These are phyloP conservation scores for Brachionus angularis DNA, from an alignment of 1,140 invertebrate species.

Conservation along the genomic window DNA sequence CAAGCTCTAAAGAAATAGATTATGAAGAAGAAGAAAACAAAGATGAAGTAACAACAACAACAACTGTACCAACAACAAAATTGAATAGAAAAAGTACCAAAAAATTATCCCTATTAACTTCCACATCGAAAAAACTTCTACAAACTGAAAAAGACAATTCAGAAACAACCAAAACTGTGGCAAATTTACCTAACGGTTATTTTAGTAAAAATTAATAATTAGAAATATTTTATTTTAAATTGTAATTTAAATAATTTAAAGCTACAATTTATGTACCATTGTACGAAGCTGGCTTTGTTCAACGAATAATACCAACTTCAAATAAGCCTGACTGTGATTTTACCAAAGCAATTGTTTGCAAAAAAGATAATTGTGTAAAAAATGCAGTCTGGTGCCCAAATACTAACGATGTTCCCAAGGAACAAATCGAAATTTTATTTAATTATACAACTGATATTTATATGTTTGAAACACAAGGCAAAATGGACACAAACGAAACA, in stretches of 20 bases:
- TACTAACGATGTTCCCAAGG: conserved; percentile 37
- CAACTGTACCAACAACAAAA: neutral
- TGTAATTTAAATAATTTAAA: conserved; percentile 7
- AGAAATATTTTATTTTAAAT: conserved; percentile 3
- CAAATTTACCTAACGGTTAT: conserved; percentile 38
- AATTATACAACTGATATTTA: conserved; percentile 42
- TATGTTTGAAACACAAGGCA: conserved; percentile 31
- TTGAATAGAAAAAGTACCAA: neutral
- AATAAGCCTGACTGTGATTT: conserved; percentile 37
- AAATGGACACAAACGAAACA: conserved; percentile 14
- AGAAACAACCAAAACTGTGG: neutral
- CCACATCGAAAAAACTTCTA: conserved; percentile 1
- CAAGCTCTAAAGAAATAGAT: neutral
- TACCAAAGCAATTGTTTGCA: conserved; percentile 12
- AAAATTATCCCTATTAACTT: neutral
- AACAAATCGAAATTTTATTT: conserved; percentile 35
- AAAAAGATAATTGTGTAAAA: conserved; percentile 28
- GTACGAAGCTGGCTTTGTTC: conserved; percentile 39
- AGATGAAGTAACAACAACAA: too few relatives aligned
- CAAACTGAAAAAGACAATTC: conserved; percentile 22
- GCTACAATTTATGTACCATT: conserved; percentile 39
- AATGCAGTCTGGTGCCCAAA: conserved; percentile 37
- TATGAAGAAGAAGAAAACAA: too few relatives aligned
- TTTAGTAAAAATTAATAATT: conserved; percentile 30
- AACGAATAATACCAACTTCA: conserved; percentile 31